Conservation (phyloP, 2,888 invertebrate genomes). For the Amaurobius ferox region DNA sequence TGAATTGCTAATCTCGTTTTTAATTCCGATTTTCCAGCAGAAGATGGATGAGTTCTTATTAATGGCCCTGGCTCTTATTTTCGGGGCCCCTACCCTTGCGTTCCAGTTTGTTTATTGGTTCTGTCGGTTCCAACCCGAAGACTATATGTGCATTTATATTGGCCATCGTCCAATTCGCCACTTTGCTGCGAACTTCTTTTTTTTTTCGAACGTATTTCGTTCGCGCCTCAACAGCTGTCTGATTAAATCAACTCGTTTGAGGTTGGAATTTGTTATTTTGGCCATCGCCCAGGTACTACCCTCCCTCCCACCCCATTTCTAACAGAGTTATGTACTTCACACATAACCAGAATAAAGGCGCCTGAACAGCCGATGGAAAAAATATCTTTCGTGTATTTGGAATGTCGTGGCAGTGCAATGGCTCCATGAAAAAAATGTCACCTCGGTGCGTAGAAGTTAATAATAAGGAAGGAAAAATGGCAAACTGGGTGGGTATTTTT, state of each 20-base stretch:
- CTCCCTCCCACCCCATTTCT: neutral
- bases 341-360: conserved; percentile 10
- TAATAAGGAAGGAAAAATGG: neutral
- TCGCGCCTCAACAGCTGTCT: conserved; percentile 66
- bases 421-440: neutral
- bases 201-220: conserved; percentile 27
- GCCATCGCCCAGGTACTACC: conserved; percentile 19
- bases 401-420: neutral
- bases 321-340: conserved; percentile 12
- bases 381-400: neutral
- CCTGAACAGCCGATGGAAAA: neutral
- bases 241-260: conserved; percentile 57
- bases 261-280: conserved; percentile 38
- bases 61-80: conserved; percentile 34
- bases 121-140: conserved; percentile 1
- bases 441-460: neutral
- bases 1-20: conserved; percentile 71
- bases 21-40: conserved; percentile 66
- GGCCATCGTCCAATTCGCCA: conserved; percentile 63
- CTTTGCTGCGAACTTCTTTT: neutral
- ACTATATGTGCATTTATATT: conserved; percentile 65
- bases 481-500: too few species aligned
- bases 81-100: neutral
- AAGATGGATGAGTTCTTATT: conserved; percentile 69
- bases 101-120: conserved; percentile 28